Base-by-base conservation (phyloP, 2,797 vertebrate genomes). In the Carapus acus region DNA sequence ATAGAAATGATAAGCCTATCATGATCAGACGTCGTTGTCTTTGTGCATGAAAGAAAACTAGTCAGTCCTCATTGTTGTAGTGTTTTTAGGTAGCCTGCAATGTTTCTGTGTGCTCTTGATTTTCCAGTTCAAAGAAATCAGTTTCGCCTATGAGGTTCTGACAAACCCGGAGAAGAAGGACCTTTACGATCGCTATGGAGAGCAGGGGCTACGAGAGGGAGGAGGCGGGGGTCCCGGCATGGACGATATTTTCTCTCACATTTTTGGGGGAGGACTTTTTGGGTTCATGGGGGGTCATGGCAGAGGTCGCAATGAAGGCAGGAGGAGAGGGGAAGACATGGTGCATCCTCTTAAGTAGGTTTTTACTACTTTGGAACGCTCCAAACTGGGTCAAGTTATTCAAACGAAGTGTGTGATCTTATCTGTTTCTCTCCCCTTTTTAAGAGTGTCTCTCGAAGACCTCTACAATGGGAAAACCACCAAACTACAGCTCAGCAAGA, bases 231-330 rank as follows among this genome's bases (percentile, higher is more conserved):
- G 94, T 9, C 91, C 92, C 7, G 93, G 94, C 65, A 98, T 99
- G 96, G 96, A 99, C 37, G 96, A 99, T 62, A 98, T 99, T 77
- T 99, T 99, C 87, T 99, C 96, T 46, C 96, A 99, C 70, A 99
- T 99, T 80, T 99, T 99, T 79, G 95, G 96, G 9, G 96, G 96
- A 62, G 93, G 96, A 59, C 90, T 99, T 43, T 99, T 99, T 51
- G 92, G 94, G 52, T 99, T 99, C 79, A 97, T 98, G 94, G 94
- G 94, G 15, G 91, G 92, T 34, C 94, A 96, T 67, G 77, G 82
- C 43, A 83, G 79, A 78, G 82, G 87, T 84, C 93, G 91, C 43
- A 98, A 96, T 53, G 89, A 87, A n/a, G 95, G 94, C 54, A 90
- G 92, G 71, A 90, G 94, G 75, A 91, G 92, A 91, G 96, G 96